Conservation (phyloP, 2,888 invertebrate genomes). For the Nomada ruficornis region DNA sequence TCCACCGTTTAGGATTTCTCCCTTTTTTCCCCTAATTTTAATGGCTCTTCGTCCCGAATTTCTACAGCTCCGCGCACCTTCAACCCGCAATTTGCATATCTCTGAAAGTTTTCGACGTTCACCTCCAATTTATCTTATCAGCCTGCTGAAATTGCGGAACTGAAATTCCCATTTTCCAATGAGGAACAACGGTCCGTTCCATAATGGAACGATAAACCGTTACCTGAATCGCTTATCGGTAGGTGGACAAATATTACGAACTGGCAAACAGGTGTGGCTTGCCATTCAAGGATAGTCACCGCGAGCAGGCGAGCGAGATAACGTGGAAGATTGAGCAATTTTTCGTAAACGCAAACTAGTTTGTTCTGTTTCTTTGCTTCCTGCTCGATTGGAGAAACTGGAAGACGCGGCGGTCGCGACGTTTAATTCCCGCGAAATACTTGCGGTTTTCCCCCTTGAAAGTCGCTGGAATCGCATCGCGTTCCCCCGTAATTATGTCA, state of each 20-base stretch:
- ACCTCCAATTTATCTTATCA: background rate
- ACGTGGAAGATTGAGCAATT: slow-evolving; percentile 8
- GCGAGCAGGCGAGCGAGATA: background rate
- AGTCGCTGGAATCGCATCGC: slow-evolving; percentile 13
- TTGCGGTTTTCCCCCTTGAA: background rate
- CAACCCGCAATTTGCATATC: slow-evolving; percentile 11
- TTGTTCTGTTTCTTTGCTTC: too few relatives aligned
- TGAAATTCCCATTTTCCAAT: background rate
- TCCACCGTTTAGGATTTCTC: too few relatives aligned
- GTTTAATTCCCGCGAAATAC: background rate
- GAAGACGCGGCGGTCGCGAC: background rate
- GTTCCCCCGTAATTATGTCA: slow-evolving; percentile 64
- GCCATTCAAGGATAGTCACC: slow-evolving; percentile 32
- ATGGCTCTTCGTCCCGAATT: background rate
- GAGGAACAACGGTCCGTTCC: background rate
- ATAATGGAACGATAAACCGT: slow-evolving; percentile 2
- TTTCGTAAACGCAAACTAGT: background rate
- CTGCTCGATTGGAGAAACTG: background rate
- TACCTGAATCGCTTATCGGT: slow-evolving; percentile 1
- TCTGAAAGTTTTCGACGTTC: background rate
- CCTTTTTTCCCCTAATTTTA: slow-evolving; percentile 19
- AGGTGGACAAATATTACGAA: slow-evolving; percentile 40
- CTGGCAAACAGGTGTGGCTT: slow-evolving; percentile 46
- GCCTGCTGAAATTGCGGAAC: background rate
- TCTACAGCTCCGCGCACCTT: background rate